These are phyloP conservation scores for Halcyon leucocephala DNA, from an alignment of 2,797 vertebrate genomes.

Conservation along the genomic window DNA sequence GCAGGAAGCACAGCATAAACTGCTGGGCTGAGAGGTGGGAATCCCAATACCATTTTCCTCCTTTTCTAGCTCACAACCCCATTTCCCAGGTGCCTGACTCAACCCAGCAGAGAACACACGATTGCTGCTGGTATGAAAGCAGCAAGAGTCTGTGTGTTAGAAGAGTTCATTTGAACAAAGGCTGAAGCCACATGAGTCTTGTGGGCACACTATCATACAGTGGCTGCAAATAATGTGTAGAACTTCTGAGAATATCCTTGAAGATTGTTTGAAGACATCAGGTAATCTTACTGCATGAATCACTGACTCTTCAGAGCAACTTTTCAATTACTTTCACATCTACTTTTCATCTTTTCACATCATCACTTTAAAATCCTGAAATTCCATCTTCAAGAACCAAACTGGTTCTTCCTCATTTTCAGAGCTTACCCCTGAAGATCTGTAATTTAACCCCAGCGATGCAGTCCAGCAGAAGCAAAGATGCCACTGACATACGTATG, in stretches of 20 bases:
- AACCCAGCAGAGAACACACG: neutral
- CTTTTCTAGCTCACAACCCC: neutral
- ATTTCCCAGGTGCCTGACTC: neutral
- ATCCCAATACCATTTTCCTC: rapidly evolving
- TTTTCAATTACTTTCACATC: neutral
- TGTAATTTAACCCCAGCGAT: neutral
- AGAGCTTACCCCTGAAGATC: neutral
- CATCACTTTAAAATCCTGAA: neutral
- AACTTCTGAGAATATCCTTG: neutral
- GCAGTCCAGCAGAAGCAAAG: neutral
- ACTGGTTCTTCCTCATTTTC: neutral
- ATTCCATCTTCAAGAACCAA: neutral
- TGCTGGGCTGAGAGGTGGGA: neutral
- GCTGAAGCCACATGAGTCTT: rapidly evolving
- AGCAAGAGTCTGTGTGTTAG: neutral
- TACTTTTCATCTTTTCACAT: neutral
- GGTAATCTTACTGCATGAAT: neutral
- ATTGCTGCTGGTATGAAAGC: neutral
- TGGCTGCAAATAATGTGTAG: neutral
- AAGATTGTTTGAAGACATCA: neutral
- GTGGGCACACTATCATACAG: neutral
- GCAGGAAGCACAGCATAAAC: neutral
- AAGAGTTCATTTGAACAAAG: neutral
- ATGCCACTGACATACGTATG: neutral
- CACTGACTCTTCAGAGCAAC: neutral